Evolutionary conservation across 2,113 vertebrate genomes (phyloP).

Genomic region (Tragelaphus imberbis): DNA sequence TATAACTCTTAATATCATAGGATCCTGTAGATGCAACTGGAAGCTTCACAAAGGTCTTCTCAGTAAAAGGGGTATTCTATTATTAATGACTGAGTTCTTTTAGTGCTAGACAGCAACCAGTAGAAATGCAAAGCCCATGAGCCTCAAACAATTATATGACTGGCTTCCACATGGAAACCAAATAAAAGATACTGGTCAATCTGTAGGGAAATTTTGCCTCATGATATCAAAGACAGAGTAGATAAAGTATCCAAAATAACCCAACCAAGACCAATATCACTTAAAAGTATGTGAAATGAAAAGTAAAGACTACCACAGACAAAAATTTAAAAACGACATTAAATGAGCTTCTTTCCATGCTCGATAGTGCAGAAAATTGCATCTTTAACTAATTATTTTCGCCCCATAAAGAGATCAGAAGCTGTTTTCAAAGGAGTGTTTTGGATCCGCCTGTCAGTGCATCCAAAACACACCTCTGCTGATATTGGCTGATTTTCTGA

Average conservation of each 20-base stretch:
- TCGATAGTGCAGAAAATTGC: neutral
- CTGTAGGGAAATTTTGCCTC: neutral
- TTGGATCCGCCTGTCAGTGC: neutral
- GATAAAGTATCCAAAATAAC: neutral
- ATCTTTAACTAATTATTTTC: neutral
- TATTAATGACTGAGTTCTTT: slow-evolving; percentile 35
- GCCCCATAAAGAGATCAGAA: neutral
- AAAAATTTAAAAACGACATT: neutral
- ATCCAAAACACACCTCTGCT: neutral
- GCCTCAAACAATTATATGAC: slow-evolving; percentile 18
- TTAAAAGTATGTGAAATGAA: neutral
- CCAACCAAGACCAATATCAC: neutral
- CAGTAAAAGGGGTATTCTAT: neutral
- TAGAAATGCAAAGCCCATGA: slow-evolving; percentile 2
- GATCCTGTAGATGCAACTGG: slow-evolving; percentile 16
- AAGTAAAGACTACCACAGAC: neutral
- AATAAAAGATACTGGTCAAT: neutral
- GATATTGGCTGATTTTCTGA: neutral
- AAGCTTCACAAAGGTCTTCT: slow-evolving; percentile 17
- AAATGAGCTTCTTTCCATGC: neutral
- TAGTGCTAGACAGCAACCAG: slow-evolving; percentile 44
- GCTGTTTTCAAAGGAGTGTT: neutral
- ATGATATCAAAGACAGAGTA: neutral
- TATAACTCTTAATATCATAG: slow-evolving; percentile 52
- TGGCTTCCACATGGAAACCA: neutral